phyloP scores from a whole-genome alignment of 2,797 vertebrate species.

The Micrastur ruficollis region DNA sequence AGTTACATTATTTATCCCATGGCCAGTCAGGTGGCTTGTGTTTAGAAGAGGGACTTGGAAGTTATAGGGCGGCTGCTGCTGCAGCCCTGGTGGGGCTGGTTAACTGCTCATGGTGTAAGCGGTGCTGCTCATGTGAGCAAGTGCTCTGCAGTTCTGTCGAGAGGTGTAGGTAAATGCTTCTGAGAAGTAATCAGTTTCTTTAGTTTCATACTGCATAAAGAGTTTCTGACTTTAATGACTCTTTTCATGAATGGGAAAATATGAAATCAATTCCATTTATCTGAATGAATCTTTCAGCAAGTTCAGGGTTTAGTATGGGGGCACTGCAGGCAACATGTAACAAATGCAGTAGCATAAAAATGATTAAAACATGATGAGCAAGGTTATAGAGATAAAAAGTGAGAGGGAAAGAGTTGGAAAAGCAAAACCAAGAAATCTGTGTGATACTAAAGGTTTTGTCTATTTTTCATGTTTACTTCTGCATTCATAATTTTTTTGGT shows the following conservation, averaged over 20 bases:
- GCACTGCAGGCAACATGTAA: slow-evolving; percentile 38
- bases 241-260: slow-evolving; percentile 56
- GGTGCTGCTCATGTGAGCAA: neutral
- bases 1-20: slow-evolving; percentile 35
- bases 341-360: slow-evolving; percentile 5
- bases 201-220: slow-evolving; percentile 35
- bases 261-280: slow-evolving; percentile 66
- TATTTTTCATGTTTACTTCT: slow-evolving; percentile 87
- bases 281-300: slow-evolving; percentile 50
- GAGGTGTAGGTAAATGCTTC: slow-evolving; percentile 16
- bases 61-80: neutral
- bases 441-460: slow-evolving; percentile 68
- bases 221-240: slow-evolving; percentile 32
- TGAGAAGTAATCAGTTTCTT: slow-evolving; percentile 46
- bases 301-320: slow-evolving; percentile 26
- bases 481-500: slow-evolving; percentile 85
- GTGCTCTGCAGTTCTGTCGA: neutral
- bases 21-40: neutral
- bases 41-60: neutral
- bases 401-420: slow-evolving; percentile 55
- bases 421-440: slow-evolving; percentile 67
- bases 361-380: slow-evolving; percentile 49
- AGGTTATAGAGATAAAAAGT: slow-evolving; percentile 30
- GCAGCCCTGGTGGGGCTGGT: neutral
- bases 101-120: neutral